Evolutionary conservation across 2,888 invertebrate genomes (phyloP).

Genomic region (Phyllotreta striolata): DNA sequence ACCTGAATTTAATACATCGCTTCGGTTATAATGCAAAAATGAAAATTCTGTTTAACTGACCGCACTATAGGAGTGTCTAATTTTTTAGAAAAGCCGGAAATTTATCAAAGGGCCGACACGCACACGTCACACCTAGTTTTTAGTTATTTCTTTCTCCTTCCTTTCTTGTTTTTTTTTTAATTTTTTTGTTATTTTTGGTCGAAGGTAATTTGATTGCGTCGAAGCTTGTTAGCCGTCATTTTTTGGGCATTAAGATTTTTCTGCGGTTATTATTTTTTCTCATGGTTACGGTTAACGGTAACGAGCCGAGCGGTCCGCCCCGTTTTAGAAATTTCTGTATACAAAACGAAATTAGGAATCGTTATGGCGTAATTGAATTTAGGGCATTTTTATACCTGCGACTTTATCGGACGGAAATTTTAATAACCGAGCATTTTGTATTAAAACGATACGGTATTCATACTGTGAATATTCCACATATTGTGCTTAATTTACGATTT

Average conservation of each 20-base stretch:
- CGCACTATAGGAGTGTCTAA: slow-evolving; percentile 3
- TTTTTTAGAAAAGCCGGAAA: slow-evolving; percentile 28
- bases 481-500: too few species aligned
- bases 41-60: not conserved
- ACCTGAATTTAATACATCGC: not conserved
- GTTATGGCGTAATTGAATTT: slow-evolving; percentile 23
- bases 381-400: slow-evolving; percentile 16
- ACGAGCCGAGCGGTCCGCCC: slow-evolving; percentile 23
- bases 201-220: slow-evolving; percentile 26
- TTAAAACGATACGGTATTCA: too few species aligned
- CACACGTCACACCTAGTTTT: slow-evolving; percentile 32
- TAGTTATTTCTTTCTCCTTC: not conserved
- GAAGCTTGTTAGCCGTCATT: slow-evolving; percentile 31
- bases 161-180: too few species aligned
- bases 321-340: slow-evolving; percentile 20
- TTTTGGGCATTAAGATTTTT: slow-evolving; percentile 32
- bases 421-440: too few species aligned
- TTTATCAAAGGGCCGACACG: slow-evolving; percentile 25
- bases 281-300: slow-evolving; percentile 31
- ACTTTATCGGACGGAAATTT: not conserved
- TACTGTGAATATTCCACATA: too few species aligned
- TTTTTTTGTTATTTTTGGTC: too few species aligned
- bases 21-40: not conserved
- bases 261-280: slow-evolving; percentile 28
- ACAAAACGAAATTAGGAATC: slow-evolving; percentile 23